Evolutionary conservation across 2,888 invertebrate species (phyloP), one percentile per base, ranked within the genome.

Genomic region (Rosalia funebris): DNA sequence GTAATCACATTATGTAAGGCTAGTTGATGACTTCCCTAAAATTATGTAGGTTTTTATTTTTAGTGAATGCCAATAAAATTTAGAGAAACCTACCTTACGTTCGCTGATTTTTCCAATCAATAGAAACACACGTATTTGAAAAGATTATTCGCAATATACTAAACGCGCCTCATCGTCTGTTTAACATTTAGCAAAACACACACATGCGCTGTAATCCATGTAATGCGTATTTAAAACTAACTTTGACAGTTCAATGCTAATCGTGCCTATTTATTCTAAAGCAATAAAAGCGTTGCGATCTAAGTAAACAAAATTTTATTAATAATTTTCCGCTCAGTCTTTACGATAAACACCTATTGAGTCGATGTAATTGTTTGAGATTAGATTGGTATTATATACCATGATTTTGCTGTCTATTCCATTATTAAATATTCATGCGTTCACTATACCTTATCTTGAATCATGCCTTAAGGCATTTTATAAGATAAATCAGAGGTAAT

Each of bases 181-280:
- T 39, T 15, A 53, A 42, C 42, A 17, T 41, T 39, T 42, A 20
- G 14, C 20, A 16, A 20, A 41, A 36, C 34, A 4, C 39, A 50
- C 42, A 53, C 53, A 53, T 53, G 53, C 53, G 53, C 53, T 14
- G 42, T 53, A 48, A 12, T 37, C 37, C 31, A 16, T 25, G n/a
- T 41, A 15, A 39, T 39, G 39, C 39, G 25, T 41, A 41, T 41
- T 15, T 39, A n/a, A 50, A 19, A 7, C 48, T n/a, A 19, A 41
- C 50, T 39, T 39, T 16, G 50, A 39, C 39, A 47, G n/a, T 25
- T 25, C 19, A 19, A 36, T 19, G 47, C 9, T 41, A 41, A 42
- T 44, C n/a, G 11, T 25, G 44, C 44, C 11, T 44, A 25, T n/a
- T 11, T 17, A 1, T 16, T 20, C 19, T 17, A 5, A 19, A 44